Base-by-base conservation (phyloP, 1,140 invertebrate species). In the Danaus melanippus region DNA sequence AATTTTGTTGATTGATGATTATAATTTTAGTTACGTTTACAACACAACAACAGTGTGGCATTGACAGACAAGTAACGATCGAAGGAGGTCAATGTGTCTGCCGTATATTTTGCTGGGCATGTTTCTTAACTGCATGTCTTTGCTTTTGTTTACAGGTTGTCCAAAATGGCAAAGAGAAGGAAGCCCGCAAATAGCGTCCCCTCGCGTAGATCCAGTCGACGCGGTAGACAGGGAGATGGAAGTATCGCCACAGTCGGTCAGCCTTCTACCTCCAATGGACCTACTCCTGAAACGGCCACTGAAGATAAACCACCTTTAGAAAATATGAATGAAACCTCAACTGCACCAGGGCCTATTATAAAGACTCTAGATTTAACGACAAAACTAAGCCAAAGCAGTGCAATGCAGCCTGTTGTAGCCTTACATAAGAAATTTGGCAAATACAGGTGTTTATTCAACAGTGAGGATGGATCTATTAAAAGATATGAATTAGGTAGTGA, bases 361-460 rank as follows among this genome's bases (percentile, higher is more conserved):
- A 53, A 50, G 12, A 57, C 52, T 49, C 59, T 66, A 40, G 62
- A 66, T 49, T 39, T 46, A 44, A 56, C 58, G 11, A 55, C 50
- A 43, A 74, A 77, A 43, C 62, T 67, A 50, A 62, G 48, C 58
- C 69, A 60, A 64, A 61, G 47, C 46, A 62, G 58, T 51, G 9
- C 46, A 42, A 53, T 53, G 10, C 59, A 64, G 10, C 78, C 79
- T 48, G 62, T 69, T 51, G 74, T 86, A 56, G 79, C 74, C 47
- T 58, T 79, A 50, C 87, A 87, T 59, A 88, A 88, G 59, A 87
- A 87, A 64, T 88, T 88, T 64, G 87, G 87, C 47, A 88, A 88
- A 69, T 88, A 85, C 60, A 60, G 87, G 15, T 88, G 82, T 66
- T 67, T 88, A 8, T 81, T 86, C 55, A 80, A 77, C 43, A 79